Percentiles rank a stretch among this genome's conserved stretches.
These are phyloP conservation scores for Xylocopa sonorina DNA, from an alignment of 1,140 invertebrate genomes.

Conservation along the genomic window DNA sequence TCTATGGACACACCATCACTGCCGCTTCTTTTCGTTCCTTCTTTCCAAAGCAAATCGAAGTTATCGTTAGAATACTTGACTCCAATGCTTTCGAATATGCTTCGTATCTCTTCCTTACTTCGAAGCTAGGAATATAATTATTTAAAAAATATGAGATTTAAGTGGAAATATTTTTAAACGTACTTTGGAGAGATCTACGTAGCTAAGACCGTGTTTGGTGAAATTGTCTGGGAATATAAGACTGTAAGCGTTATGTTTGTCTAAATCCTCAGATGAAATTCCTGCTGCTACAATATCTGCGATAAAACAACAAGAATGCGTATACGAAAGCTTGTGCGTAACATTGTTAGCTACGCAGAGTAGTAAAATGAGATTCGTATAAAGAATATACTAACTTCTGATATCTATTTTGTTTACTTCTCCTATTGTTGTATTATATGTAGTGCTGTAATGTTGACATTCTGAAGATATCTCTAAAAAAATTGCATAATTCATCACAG, in stretches of 20 bases:
- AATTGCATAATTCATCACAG: neutral
- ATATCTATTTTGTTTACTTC: constrained; percentile 17
- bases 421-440: constrained; percentile 29
- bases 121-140: constrained; percentile 18
- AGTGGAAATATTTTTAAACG: neutral
- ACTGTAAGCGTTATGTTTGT: constrained; percentile 13
- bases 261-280: constrained; percentile 1
- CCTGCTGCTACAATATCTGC: constrained; percentile 28
- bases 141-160: neutral
- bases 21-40: constrained; percentile 22
- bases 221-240: constrained; percentile 49
- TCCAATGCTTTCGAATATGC: constrained; percentile 47
- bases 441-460: constrained; percentile 34
- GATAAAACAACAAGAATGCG: neutral
- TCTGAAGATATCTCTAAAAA: constrained; percentile 22
- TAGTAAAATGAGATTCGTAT: neutral
- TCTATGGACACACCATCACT: constrained; percentile 29
- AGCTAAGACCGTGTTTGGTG: constrained; percentile 31
- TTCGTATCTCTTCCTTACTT: constrained; percentile 45
- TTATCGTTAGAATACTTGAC: constrained; percentile 39
- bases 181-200: constrained; percentile 50
- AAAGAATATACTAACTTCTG: constrained; percentile 14
- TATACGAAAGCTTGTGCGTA: too few relatives aligned
- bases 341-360: neutral
- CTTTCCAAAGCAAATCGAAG: constrained; percentile 47